Evolutionary conservation across 2,113 vertebrate genomes (phyloP), one percentile per base, ranked within the genome.

Genomic region (Pseudonaja textilis): DNA sequence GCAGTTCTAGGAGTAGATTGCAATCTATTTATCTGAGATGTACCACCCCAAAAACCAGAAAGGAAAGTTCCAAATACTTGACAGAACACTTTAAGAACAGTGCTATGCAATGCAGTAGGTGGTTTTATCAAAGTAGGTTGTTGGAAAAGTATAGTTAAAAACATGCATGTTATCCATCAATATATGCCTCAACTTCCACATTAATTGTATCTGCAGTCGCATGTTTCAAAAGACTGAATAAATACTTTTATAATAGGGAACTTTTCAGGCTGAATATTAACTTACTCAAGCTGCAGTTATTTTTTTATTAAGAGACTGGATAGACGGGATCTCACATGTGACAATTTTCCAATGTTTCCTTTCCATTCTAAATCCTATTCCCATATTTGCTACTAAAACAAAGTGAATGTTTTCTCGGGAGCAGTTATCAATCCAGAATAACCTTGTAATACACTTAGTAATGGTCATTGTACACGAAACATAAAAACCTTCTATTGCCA

Each of bases 231-330:
- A 87, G 47, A 89, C 11, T 5, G n/a, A 47, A 91, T 29, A 93
- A 54, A 61, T 52, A 34, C 39, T 89, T 12, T 92, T 9, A 0
- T 89, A 39, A 9, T 0, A 55, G 26, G 23, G 89, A n/a, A 26
- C 25, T 47, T 69, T 89, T 90, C 10, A 3, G 14, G 89, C 29
- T 55, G 6, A 42, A 34, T 56, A 34, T 92, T 39, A 56, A 93
- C 91, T 94, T 93, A n/a, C 93, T 55, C 9, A 69, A 55, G 52
- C 91, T 52, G 26, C 34, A 89, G 88, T 94, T 81, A 14, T 34
- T 69, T n/a, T 69, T 56, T 87, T 54, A 64, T 74, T 45, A 91
- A 81, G 74, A 25, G 34, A 90, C 55, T 92, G 11, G 18, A 42
- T 42, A 91, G 29, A 93, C 50, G 14, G 1, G 86, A 42, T 85